phyloP scores from a whole-genome alignment of 2,888 invertebrate species.

The Stegophylla sp. region DNA sequence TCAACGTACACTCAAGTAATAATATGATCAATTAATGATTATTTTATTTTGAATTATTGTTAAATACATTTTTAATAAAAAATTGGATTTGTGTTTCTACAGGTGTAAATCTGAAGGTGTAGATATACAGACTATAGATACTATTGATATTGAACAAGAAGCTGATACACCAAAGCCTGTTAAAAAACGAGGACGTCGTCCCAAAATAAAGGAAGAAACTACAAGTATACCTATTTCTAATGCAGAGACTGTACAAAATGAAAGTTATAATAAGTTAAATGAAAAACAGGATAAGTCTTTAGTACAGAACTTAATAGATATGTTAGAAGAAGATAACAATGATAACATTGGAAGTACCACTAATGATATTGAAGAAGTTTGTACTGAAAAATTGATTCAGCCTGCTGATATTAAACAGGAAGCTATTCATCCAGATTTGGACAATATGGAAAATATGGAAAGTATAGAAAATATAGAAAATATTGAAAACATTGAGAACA shows the following conservation, averaged over 20 bases:
- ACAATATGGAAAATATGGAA: conserved; percentile 60
- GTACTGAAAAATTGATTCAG: conserved; percentile 46
- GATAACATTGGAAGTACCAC: conserved; percentile 65
- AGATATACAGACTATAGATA: conserved; percentile 43
- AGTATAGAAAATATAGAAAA: conserved; percentile 61
- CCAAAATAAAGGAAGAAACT: conserved; percentile 53
- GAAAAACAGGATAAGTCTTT: conserved; percentile 49
- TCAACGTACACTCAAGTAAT: conserved; percentile 65
- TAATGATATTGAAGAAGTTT: conserved; percentile 58
- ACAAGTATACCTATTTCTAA: conserved; percentile 3
- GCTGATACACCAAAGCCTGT: conserved; percentile 48
- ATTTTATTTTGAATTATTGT: not conserved
- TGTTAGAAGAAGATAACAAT: conserved; percentile 64
- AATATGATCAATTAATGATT: not conserved
- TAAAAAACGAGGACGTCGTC: conserved; percentile 59
- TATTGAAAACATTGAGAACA: not conserved
- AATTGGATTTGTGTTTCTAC: not conserved
- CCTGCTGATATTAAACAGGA: conserved; percentile 53
- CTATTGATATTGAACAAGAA: conserved; percentile 35
- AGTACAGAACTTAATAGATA: conserved; percentile 60
- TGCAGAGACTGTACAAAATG: not conserved
- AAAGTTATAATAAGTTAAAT: conserved; percentile 3
- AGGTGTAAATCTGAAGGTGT: conserved; percentile 57
- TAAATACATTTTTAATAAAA: not conserved
- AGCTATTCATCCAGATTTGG: conserved; percentile 56